Percentiles rank a stretch among this genome's conserved stretches.
phyloP scores from a whole-genome alignment of 2,888 invertebrate genomes.

The Margaritifera margaritifera region DNA sequence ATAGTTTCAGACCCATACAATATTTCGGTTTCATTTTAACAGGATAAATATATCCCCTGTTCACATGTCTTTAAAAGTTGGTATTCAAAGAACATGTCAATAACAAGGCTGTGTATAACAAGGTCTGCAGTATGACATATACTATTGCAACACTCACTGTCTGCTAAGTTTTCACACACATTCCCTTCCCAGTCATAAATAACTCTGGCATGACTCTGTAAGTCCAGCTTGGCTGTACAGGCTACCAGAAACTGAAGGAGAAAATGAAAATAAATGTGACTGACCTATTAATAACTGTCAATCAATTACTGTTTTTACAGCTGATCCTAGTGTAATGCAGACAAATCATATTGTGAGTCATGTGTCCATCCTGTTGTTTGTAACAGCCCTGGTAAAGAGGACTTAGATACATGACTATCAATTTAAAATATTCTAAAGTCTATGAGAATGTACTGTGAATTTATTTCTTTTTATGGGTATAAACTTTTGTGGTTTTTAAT shows the following conservation, averaged over 20 bases:
- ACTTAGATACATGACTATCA: neutral
- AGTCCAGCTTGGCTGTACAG: conserved; percentile 67
- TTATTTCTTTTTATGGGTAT: too few species aligned
- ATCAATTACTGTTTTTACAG: neutral
- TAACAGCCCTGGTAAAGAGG: neutral
- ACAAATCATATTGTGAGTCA: too few species aligned
- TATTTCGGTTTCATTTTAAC: too few species aligned
- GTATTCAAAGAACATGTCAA: too few species aligned
- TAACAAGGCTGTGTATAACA: too few species aligned
- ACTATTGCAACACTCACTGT: conserved; percentile 45
- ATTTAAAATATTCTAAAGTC: neutral
- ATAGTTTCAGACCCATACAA: too few species aligned
- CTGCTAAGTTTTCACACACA: conserved; percentile 60
- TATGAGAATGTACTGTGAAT: too few species aligned
- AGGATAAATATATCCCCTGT: too few species aligned
- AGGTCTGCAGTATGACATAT: neutral
- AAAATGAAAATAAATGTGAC: conserved; percentile 3
- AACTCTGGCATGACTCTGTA: conserved; percentile 62
- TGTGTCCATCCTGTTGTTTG: neutral
- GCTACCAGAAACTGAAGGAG: conserved; percentile 65
- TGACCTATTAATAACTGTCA: neutral
- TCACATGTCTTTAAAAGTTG: too few species aligned
- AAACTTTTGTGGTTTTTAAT: too few species aligned
- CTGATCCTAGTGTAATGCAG: neutral
- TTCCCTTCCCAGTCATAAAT: conserved; percentile 71